Evolutionary conservation across 2,888 invertebrate species (phyloP).

Genomic region (Harmothoe impar): DNA sequence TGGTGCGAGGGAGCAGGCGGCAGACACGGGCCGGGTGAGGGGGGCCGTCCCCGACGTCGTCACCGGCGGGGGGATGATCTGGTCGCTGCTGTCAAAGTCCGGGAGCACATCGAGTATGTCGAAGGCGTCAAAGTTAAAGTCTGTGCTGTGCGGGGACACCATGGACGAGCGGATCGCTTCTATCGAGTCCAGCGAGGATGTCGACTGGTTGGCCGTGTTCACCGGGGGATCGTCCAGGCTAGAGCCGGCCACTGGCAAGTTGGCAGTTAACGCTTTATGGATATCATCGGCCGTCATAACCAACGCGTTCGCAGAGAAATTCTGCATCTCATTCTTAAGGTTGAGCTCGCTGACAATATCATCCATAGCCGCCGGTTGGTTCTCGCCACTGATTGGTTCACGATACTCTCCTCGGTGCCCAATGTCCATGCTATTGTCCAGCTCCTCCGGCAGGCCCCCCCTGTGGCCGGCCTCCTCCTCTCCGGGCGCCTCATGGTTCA

Average conservation of each 20-base stretch:
- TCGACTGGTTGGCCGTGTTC: constrained; percentile 28
- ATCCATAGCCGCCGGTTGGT: constrained; percentile 21
- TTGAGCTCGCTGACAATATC: constrained; percentile 57
- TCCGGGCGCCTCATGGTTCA: background rate
- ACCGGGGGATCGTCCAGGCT: background rate
- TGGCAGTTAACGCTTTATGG: constrained; percentile 94
- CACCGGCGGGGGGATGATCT: background rate
- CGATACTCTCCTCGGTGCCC: background rate
- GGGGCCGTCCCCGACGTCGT: constrained; percentile 77
- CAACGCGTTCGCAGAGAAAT: background rate
- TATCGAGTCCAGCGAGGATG: constrained; percentile 40
- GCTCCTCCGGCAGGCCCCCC: background rate
- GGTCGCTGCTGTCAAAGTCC: constrained; percentile 74
- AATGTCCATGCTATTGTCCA: constrained; percentile 8
- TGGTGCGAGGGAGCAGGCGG: background rate
- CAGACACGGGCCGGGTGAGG: constrained; percentile 53
- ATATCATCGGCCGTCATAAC: constrained; percentile 88
- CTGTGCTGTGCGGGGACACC: constrained; percentile 72
- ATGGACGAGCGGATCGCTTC: constrained; percentile 61
- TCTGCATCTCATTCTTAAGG: constrained; percentile 60
- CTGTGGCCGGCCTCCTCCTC: background rate
- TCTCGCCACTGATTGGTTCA: background rate
- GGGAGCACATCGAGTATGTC: constrained; percentile 76
- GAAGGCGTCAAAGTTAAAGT: constrained; percentile 77
- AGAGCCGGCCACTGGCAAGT: constrained; percentile 88